These are phyloP conservation scores for Acomys russatus DNA, from an alignment of 2,797 vertebrate species.

Conservation along the genomic window DNA sequence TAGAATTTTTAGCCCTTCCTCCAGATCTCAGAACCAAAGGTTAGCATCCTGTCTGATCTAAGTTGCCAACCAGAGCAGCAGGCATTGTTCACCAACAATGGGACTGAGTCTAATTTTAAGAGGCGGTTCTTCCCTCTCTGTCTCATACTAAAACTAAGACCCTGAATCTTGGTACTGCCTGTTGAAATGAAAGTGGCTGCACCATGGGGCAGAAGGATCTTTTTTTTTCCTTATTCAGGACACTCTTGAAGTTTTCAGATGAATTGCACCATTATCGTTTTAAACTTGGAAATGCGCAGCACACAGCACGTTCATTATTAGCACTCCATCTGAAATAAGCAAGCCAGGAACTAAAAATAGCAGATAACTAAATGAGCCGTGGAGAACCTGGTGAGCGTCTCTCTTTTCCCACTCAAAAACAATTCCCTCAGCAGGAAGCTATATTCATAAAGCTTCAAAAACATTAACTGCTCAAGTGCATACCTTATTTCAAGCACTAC, in stretches of 20 bases:
- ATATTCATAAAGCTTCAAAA: slow-evolving; percentile 62
- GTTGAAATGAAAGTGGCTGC: neutral
- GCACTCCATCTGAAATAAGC: slow-evolving; percentile 53
- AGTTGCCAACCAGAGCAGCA: neutral
- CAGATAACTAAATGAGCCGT: slow-evolving; percentile 59
- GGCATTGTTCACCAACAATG: neutral
- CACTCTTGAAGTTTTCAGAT: neutral
- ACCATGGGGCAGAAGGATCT: neutral
- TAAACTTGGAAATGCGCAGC: neutral
- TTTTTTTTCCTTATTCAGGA: slow-evolving; percentile 26
- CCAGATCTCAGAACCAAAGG: neutral
- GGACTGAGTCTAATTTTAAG: neutral
- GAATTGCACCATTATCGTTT: slow-evolving; percentile 15
- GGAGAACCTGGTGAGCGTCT: slow-evolving; percentile 32
- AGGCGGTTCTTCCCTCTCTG: neutral
- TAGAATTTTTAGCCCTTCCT: neutral
- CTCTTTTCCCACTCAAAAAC: slow-evolving; percentile 47
- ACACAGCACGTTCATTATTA: neutral
- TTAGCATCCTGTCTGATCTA: neutral
- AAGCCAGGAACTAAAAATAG: slow-evolving; percentile 70
- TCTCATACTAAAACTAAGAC: neutral
- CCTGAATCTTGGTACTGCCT: neutral
- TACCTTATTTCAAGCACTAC: neutral
- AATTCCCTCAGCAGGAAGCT: slow-evolving; percentile 2
- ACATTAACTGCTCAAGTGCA: slow-evolving; percentile 13